A percentile compares a stretch with the other conserved stretches of the same genome.
Conservation (phyloP, 92 coral and sea anemone genomes). For the Epizoanthus stellaris region DNA sequence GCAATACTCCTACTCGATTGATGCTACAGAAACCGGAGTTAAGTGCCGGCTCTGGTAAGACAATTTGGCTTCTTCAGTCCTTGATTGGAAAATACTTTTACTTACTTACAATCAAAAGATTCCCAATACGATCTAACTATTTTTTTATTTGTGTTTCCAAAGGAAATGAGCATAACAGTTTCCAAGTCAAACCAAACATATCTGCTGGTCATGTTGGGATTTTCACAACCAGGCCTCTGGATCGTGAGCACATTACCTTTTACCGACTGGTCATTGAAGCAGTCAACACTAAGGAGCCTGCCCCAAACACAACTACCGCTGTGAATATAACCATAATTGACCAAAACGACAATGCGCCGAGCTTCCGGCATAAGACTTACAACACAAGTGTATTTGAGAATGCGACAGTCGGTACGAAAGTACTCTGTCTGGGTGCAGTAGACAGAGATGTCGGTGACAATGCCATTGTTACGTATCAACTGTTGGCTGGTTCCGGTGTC, state of each 20-base stretch:
- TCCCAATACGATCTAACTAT: background rate
- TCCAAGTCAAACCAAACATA: conserved; percentile 46
- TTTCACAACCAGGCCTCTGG: conserved; percentile 51
- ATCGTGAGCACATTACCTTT: conserved; percentile 51
- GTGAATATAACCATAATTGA: conserved; percentile 50
- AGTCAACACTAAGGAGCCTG: conserved; percentile 54
- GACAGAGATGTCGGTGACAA: conserved; percentile 49
- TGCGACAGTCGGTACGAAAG: conserved; percentile 50
- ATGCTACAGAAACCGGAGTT: too few relatives aligned
- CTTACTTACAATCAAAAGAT: too few relatives aligned
- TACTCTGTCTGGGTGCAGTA: conserved; percentile 32
- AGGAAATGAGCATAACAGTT: conserved; percentile 53
- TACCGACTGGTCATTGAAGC: conserved; percentile 39
- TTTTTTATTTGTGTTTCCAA: background rate
- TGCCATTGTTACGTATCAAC: conserved; percentile 45
- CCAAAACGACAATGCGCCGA: conserved; percentile 62
- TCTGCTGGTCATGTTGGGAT: conserved; percentile 43
- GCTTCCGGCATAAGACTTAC: conserved; percentile 43
- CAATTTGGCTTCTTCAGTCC: background rate
- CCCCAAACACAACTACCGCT: conserved; percentile 43
- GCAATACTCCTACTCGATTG: too few relatives aligned
- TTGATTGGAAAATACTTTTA: background rate
- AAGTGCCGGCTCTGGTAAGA: background rate
- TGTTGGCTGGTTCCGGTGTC: conserved; percentile 62
- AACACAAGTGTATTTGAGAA: conserved; percentile 51